phyloP scores from a whole-genome alignment of 2,797 vertebrate genomes.

The Chelonia mydas region DNA sequence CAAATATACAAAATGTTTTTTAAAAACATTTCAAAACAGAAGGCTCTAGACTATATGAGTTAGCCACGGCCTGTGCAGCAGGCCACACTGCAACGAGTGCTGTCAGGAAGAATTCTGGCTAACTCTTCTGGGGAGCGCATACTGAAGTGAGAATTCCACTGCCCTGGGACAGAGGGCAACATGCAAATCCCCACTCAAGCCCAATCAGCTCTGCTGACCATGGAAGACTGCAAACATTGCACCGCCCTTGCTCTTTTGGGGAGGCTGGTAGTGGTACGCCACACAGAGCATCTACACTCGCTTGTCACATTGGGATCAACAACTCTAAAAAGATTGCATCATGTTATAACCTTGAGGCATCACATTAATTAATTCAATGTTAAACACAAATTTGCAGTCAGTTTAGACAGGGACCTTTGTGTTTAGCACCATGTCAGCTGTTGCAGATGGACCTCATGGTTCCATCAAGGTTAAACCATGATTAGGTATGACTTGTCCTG shows the following conservation, averaged over 20 bases:
- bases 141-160: not conserved
- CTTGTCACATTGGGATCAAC: not conserved
- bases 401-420: not conserved
- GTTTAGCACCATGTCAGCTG: not conserved
- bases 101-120: not conserved
- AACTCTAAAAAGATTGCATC: accelerated
- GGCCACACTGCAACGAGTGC: not conserved
- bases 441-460: not conserved
- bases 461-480: not conserved
- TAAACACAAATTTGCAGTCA: not conserved
- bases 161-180: not conserved
- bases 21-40: too few species aligned
- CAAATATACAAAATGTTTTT: too few species aligned
- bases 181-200: not conserved
- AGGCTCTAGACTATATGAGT: accelerated
- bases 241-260: not conserved
- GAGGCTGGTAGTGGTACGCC: accelerated
- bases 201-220: not conserved
- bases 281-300: accelerated
- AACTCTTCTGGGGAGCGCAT: not conserved
- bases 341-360: not conserved
- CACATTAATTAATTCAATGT: not conserved
- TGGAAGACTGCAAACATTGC: not conserved
- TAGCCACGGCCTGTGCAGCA: accelerated
- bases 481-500: not conserved